Conservation (phyloP, 2,797 vertebrate genomes). For the Gymnoscopelus microlampas region DNA sequence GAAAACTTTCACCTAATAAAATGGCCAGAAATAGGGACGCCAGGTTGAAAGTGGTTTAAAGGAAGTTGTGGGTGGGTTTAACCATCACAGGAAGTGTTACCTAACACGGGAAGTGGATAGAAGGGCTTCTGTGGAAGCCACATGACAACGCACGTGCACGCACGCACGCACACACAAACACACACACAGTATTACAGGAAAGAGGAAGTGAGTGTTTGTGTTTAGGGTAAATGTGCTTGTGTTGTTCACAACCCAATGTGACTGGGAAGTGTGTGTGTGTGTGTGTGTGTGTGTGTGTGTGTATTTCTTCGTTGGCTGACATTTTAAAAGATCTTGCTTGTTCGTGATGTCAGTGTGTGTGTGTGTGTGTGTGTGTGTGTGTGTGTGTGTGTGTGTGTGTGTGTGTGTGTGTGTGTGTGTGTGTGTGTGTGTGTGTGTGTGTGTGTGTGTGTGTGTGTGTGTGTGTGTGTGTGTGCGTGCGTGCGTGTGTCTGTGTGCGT, state of each 20-base stretch:
- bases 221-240: neutral
- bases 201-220: constrained; percentile 42
- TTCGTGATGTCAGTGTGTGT: constrained; percentile 2
- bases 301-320: neutral
- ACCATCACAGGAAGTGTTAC: constrained; percentile 60
- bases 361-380: neutral
- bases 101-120: constrained; percentile 68
- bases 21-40: too few species aligned
- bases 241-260: neutral
- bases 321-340: too few species aligned
- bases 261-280: neutral
- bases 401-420: too few species aligned
- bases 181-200: constrained; percentile 38
- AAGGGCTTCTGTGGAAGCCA: constrained; percentile 18
- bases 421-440: neutral
- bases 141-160: constrained; percentile 8
- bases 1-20: too few species aligned
- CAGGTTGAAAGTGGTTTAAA: too few species aligned
- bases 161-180: constrained; percentile 2
- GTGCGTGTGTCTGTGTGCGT: constrained; percentile 7
- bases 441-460: neutral
- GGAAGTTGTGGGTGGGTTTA: too few species aligned
- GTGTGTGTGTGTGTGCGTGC: neutral
- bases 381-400: too few species aligned
- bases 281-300: neutral